Conservation (phyloP, 2,888 invertebrate species). For the Pecten maximus region DNA sequence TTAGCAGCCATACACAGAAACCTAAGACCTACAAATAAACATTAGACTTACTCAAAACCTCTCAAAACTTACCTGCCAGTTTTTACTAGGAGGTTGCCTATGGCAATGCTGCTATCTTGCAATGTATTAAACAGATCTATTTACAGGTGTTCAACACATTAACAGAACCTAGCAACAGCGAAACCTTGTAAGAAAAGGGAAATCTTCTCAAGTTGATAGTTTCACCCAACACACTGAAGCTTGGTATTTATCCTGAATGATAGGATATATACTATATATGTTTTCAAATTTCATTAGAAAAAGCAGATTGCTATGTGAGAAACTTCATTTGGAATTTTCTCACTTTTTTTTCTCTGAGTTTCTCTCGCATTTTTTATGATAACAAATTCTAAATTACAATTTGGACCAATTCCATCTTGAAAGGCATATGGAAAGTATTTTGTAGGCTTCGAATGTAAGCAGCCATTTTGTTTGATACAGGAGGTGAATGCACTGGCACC, state of each 20-base stretch:
- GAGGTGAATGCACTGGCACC: background rate
- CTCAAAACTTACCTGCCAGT: background rate
- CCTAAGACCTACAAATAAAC: background rate
- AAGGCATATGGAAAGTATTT: background rate
- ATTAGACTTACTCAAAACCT: background rate
- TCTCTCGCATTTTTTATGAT: background rate
- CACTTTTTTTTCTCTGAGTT: background rate
- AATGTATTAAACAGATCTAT: conserved; percentile 25
- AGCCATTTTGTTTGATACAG: conserved; percentile 23
- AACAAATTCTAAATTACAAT: conserved; percentile 3
- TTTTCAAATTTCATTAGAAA: background rate
- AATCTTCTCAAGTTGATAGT: background rate
- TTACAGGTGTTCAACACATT: conserved; percentile 33
- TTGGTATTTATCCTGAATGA: background rate
- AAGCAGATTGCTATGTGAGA: background rate
- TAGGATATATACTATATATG: background rate
- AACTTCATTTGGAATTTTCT: background rate
- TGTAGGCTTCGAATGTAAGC: background rate
- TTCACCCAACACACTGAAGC: background rate
- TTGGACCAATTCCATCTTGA: background rate
- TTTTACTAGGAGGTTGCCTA: background rate
- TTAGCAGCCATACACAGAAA: background rate
- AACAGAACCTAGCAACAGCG: conserved; percentile 6
- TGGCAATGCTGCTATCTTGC: background rate
- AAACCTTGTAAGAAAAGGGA: background rate